Conservation (phyloP, 2,113 vertebrate species). For the Prietella phreatophila region DNA sequence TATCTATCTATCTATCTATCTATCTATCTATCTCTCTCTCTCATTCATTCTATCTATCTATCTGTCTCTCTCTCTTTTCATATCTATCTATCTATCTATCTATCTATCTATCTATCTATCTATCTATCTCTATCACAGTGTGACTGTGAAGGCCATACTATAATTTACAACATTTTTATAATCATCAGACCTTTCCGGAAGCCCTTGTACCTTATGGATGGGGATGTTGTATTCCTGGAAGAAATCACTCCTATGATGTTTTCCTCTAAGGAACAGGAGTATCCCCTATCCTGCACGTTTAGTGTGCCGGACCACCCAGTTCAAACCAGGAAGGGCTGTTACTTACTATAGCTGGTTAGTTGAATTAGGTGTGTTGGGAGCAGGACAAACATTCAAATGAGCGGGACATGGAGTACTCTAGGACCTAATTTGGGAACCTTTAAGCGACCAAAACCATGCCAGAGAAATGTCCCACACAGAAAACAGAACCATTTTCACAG, state of each 20-base stretch:
- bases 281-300: background rate
- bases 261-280: background rate
- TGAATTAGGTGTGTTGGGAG: background rate
- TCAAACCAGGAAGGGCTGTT: background rate
- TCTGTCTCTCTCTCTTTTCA: too few relatives aligned
- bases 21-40: too few relatives aligned
- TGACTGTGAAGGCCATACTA: background rate
- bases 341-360: background rate
- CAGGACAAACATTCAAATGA: background rate
- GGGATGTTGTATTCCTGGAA: background rate
- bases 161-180: background rate
- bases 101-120: too few relatives aligned
- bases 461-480: background rate
- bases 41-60: too few relatives aligned
- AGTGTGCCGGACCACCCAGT: background rate
- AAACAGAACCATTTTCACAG: background rate
- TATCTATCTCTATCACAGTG: too few relatives aligned
- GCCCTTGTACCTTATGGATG: background rate
- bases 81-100: too few relatives aligned
- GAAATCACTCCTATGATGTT: background rate
- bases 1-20: too few relatives aligned
- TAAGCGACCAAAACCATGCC: background rate
- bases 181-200: background rate
- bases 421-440: background rate
- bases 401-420: background rate